Evolutionary conservation across 2,888 invertebrate species (phyloP), one percentile per base, ranked within the genome.

Genomic region (Ecdyonurus torrentis): DNA sequence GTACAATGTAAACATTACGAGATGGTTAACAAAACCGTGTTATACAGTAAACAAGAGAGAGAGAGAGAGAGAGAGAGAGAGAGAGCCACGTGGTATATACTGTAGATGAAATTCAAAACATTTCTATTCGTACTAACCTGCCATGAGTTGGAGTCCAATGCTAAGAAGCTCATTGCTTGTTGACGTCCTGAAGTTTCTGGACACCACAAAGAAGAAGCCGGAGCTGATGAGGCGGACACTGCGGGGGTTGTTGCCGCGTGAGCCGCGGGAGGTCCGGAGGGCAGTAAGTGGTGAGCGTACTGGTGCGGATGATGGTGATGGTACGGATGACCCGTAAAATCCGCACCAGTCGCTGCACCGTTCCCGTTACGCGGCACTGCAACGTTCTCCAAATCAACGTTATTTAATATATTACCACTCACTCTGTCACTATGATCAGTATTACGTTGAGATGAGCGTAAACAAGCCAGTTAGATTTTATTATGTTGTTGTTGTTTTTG

Each of bases 111-210:
- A n/a, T n/a, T n/a, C n/a, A n/a, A n/a, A n/a, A n/a, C n/a, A n/a
- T n/a, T n/a, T n/a, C n/a, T n/a, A n/a, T n/a, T n/a, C n/a, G n/a
- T n/a, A 53, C 66, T 59, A 52, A 67, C 67, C 67, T 67, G 67
- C 67, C 67, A 67, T 60, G 66, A 64, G 64, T 66, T 67, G 62
- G 66, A 66, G 25, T 67, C 67, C 58, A 67, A 64, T 23, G 67
- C 66, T 19, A 67, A 61, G 64, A 67, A 67, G 62, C 66, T 66
- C 67, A 67, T 67, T 25, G 15, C 59, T 60, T 58, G 59, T 53
- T 15, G 59, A 60, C 53, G 58, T 58, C 22, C 18, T 23, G 58
- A 18, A 7, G 58, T 37, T 3, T 37, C 15, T 19, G 20, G 23
- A 2, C 25, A 22, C 25, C 19, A 7, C 15, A 22, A 10, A 15